These are phyloP conservation scores for Mus spretus DNA, from an alignment of 2,797 vertebrate species.

Conservation along the genomic window DNA sequence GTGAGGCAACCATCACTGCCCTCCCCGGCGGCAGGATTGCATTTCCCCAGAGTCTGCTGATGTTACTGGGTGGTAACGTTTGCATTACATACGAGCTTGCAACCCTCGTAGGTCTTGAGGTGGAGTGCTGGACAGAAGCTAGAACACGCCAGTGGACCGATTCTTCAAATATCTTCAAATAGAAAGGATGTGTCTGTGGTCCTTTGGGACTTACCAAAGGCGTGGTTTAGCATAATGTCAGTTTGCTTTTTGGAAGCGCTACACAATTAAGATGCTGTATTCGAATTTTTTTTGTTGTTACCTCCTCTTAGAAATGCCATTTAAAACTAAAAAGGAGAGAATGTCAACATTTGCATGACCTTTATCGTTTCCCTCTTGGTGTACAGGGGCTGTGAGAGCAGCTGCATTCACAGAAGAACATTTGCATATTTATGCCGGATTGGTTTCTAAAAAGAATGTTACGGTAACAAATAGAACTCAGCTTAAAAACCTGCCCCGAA, in stretches of 20 bases:
- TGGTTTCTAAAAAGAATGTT: not conserved
- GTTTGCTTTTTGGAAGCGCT: not conserved
- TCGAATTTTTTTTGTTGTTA: not conserved
- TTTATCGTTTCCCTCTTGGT: not conserved
- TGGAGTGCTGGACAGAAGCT: not conserved
- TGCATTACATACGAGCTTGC: not conserved
- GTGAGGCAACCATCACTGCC: not conserved
- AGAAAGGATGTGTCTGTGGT: not conserved
- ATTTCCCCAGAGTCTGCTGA: no score
- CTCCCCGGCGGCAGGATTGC: not conserved
- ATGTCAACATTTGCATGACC: not conserved
- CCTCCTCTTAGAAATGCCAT: not conserved
- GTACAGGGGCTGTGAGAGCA: not conserved
- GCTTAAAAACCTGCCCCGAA: not conserved
- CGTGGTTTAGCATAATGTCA: not conserved
- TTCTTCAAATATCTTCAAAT: not conserved
- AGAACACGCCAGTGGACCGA: accelerated
- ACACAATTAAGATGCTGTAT: not conserved
- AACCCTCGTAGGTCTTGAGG: not conserved
- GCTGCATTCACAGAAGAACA: not conserved
- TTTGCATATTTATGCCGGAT: not conserved
- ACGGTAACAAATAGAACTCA: slow-evolving; percentile 9
- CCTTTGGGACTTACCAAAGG: not conserved
- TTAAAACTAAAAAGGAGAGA: slow-evolving; percentile 1
- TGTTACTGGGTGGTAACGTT: not conserved